Evolutionary conservation across 2,113 vertebrate genomes (phyloP).

Genomic region (Sinocyclocheilus rhinocerous): DNA sequence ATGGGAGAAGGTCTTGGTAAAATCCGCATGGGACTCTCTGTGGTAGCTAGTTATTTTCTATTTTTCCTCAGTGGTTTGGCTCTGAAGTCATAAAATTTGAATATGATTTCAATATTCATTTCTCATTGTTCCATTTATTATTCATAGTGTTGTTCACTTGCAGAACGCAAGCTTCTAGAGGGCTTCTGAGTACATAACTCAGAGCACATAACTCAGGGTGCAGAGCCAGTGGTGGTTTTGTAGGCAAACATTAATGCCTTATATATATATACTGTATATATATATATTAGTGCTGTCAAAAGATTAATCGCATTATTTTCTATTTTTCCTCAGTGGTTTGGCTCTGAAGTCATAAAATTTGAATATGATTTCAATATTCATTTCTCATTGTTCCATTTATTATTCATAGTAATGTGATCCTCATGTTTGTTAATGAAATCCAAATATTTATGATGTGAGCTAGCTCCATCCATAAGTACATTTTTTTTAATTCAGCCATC

Average conservation of each 20-base stretch:
- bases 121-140: constrained; percentile 51
- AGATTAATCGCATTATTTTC: too few relatives aligned
- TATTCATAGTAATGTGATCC: constrained; percentile 46
- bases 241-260: too few relatives aligned
- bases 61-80: constrained; percentile 50
- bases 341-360: constrained; percentile 50
- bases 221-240: too few relatives aligned
- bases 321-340: constrained; percentile 48
- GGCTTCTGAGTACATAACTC: too few relatives aligned
- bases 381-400: constrained; percentile 52
- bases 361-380: constrained; percentile 48
- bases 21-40: constrained; percentile 42
- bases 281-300: too few relatives aligned
- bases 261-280: too few relatives aligned
- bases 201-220: too few relatives aligned
- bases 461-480: constrained; percentile 42
- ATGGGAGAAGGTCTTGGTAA: not conserved
- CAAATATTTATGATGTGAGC: constrained; percentile 58
- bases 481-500: constrained; percentile 24
- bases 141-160: too few relatives aligned
- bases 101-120: constrained; percentile 50
- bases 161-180: too few relatives aligned
- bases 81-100: constrained; percentile 51
- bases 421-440: constrained; percentile 57
- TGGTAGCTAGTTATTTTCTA: constrained; percentile 26